Evolutionary conservation across 2,113 vertebrate genomes (phyloP), one percentile per base, ranked within the genome.

Genomic region (Sylvia atricapilla): DNA sequence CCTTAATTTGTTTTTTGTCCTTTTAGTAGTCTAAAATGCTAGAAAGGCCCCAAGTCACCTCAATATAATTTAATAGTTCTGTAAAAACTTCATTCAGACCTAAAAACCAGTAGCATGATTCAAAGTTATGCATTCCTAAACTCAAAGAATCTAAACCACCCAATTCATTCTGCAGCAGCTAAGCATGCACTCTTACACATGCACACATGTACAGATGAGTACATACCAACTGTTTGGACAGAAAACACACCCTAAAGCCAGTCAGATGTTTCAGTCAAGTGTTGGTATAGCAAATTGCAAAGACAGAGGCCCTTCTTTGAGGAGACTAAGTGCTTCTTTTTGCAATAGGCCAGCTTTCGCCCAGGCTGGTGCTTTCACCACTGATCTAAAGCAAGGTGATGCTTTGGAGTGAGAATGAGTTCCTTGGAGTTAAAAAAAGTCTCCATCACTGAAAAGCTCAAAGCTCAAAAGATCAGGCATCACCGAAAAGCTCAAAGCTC

Each of bases 121-220:
- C 18, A 27, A 94, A 94, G 18, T 44, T 60, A 59, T 24, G 7
- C 23, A 67, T 49, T 55, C 19, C 21, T 33, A 62, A 31, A 69
- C 30, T 31, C 18, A 67, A 58, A 63, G 6, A 80, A 39, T 47
- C 25, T 60, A 66, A 87, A 49, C 4, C 4, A 62, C 6, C 4
- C 11, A 13, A 13, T 85, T 90, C 7, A 12, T 66, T 85, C 50
- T 58, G 28, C 43, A 59, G 59, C 10, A 69, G 43, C 15, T 33
- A 22, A 24, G 2, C 11, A 8, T 2, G 1, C 15, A 37, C 5
- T 6, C 3, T 13, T 24, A 37, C 4, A 30, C 9, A 25, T 6
- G 23, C 12, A 37, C 15, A 21, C 16, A 39, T 11, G 49, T 9
- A n/a, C 8, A 62, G 23, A 43, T 9, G 64, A 1, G 8, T 14